These are phyloP conservation scores for Chaetogeoica ovagalla DNA, from an alignment of 2,888 invertebrate genomes.

Conservation along the genomic window DNA sequence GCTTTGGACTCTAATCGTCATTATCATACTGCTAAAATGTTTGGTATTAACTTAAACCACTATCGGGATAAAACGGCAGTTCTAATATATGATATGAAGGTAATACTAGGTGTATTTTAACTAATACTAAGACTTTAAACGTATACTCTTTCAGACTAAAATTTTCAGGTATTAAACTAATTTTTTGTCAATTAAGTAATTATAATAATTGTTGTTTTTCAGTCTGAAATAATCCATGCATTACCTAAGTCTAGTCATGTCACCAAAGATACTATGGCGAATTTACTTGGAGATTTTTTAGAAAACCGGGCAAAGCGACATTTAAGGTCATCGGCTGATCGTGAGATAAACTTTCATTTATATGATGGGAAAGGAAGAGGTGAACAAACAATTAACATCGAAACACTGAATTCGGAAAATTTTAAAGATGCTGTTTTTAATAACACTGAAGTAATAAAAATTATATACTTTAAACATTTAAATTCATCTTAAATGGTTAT, in stretches of 20 bases:
- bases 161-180: neutral
- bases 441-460: slow-evolving; percentile 54
- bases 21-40: slow-evolving; percentile 73
- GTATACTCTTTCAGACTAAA: neutral
- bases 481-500: slow-evolving; percentile 55
- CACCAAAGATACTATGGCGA: slow-evolving; percentile 54
- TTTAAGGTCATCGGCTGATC: slow-evolving; percentile 50
- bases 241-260: slow-evolving; percentile 52
- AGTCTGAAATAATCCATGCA: slow-evolving; percentile 53
- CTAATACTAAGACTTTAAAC: neutral
- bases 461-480: neutral
- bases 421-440: slow-evolving; percentile 55
- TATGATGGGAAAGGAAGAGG: slow-evolving; percentile 1
- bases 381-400: slow-evolving; percentile 7
- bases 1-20: slow-evolving; percentile 75
- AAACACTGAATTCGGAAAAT: slow-evolving; percentile 54
- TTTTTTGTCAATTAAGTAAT: no score
- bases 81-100: slow-evolving; percentile 73
- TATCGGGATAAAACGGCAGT: slow-evolving; percentile 68
- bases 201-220: slow-evolving; percentile 13
- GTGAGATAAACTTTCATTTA: slow-evolving; percentile 38
- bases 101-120: slow-evolving; percentile 59
- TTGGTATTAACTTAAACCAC: slow-evolving; percentile 71
- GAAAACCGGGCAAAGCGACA: slow-evolving; percentile 54
- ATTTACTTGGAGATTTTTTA: slow-evolving; percentile 55